A percentile compares a stretch with the other conserved stretches of the same genome.
phyloP scores from a whole-genome alignment of 2,113 vertebrate genomes.

The western clawed frog (Xenopus tropicalis) region DNA sequence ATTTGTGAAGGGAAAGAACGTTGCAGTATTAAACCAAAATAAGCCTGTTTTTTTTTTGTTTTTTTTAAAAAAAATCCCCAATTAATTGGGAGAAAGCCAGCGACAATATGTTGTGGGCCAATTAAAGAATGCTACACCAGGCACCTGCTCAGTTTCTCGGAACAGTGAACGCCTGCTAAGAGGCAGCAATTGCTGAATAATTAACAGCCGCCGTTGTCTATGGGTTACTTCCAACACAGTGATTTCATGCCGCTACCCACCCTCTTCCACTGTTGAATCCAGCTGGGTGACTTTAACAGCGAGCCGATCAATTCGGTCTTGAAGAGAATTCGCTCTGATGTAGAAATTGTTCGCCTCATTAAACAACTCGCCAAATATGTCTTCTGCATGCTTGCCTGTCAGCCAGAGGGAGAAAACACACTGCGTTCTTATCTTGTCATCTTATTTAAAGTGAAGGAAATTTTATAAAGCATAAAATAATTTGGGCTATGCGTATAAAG shows the following conservation, averaged over 20 bases:
- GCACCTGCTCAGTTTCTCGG: constrained; percentile 8
- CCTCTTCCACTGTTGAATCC: constrained; percentile 97
- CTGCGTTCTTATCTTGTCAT: too few relatives aligned
- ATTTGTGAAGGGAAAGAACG: too few relatives aligned
- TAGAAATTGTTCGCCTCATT: constrained; percentile 96
- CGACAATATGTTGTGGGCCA: constrained; percentile 19
- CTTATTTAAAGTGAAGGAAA: not conserved
- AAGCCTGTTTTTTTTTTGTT: too few relatives aligned
- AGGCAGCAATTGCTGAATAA: constrained; percentile 49
- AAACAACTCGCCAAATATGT: constrained; percentile 96
- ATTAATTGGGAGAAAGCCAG: not conserved
- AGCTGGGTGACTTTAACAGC: constrained; percentile 98
- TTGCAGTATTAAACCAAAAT: too few relatives aligned
- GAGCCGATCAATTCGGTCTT: constrained; percentile 96
- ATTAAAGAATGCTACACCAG: constrained; percentile 8
- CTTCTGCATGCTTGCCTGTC: constrained; percentile 95
- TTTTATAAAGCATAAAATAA: too few relatives aligned
- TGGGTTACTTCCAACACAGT: constrained; percentile 50
- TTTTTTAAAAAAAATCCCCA: too few relatives aligned
- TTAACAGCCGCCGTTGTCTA: constrained; percentile 54
- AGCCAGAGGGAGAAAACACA: constrained; percentile 35
- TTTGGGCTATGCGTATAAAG: too few relatives aligned
- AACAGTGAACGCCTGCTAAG: constrained; percentile 37
- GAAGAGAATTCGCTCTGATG: constrained; percentile 92
- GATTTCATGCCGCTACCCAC: constrained; percentile 69